Evolutionary conservation across 2,888 invertebrate species (phyloP).

Genomic region (Molanna angustata): DNA sequence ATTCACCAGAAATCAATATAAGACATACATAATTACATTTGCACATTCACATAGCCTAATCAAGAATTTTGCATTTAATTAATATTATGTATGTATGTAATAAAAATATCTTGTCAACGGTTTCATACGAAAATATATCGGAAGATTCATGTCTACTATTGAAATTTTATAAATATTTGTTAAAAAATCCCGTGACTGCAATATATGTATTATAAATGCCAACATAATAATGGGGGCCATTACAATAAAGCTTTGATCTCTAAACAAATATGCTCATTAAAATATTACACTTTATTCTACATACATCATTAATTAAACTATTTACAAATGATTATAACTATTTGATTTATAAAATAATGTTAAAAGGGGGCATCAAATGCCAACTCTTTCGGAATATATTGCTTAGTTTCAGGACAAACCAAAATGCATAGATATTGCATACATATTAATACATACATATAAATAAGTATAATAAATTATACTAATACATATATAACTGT

Average conservation of each 20-base stretch:
- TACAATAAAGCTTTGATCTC: constrained; percentile 29
- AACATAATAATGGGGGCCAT: constrained; percentile 16
- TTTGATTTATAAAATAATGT: constrained; percentile 22
- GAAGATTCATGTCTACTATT: too few relatives aligned
- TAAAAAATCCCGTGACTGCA: neutral
- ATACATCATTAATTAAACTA: constrained; percentile 43
- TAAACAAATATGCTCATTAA: constrained; percentile 32
- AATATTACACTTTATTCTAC: constrained; percentile 40
- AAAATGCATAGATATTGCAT: constrained; percentile 21
- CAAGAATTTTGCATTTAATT: neutral
- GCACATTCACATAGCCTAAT: neutral
- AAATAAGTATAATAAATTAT: too few relatives aligned
- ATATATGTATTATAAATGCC: constrained; percentile 26
- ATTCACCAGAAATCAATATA: constrained; percentile 21
- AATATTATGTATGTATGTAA: too few relatives aligned
- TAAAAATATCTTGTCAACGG: too few relatives aligned
- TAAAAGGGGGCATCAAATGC: constrained; percentile 25
- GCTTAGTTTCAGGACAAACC: constrained; percentile 19
- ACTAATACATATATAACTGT: too few relatives aligned
- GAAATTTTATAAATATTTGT: neutral
- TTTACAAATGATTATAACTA: constrained; percentile 25
- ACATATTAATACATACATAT: constrained; percentile 21
- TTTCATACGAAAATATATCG: too few relatives aligned
- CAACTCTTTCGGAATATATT: constrained; percentile 23
- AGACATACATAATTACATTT: constrained; percentile 15